Base-by-base conservation (phyloP, 1,140 invertebrate genomes). In the Diachasma alloeum region DNA sequence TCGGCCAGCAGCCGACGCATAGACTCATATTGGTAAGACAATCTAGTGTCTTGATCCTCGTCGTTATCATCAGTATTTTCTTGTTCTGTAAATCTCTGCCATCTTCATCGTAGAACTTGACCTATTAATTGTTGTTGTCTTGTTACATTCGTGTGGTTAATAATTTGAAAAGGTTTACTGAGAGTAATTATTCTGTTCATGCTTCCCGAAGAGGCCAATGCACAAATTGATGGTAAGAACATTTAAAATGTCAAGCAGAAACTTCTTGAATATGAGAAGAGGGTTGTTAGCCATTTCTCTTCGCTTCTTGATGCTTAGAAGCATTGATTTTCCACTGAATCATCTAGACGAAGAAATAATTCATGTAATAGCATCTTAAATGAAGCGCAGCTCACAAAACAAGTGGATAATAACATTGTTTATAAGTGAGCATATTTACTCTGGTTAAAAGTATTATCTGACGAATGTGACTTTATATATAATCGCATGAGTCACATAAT, bases 211-310 rank as follows among this genome's bases (percentile, higher is more conserved):
- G 90, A 90, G 88, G 84, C 90, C 90, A 77, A 93, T 94, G 91
- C 87, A 91, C 72, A 91, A 93, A 86, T 82, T 93, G 70, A 93
- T 93, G 92, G 92, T 93, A 92, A 92, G 89, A 80, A 8, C 11
- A 68, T 79, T 11, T 15, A 15, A 37, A 67, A 39, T 15, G 53
- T 63, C n/a, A 53, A 15, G 44, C n/a, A 48, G 36, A 37, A 37
- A 37, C 36, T 5, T 37, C 36, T n/a, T n/a, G n/a, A n/a, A n/a
- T n/a, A n/a, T n/a, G n/a, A n/a, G n/a, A n/a, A 31, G 31, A 31
- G 31, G 31, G 6, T 31, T 6, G 6, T 31, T 31, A 31, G 31
- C 31, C 6, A 31, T 31, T 31, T 31, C 31, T 31, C 6, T 6
- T 31, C 2, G 6, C 31, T 31, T n/a, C n/a, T n/a, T n/a, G n/a